Percentiles rank a stretch among this genome's conserved stretches.
Evolutionary conservation across 2,888 invertebrate genomes (phyloP).

Genomic region (Pristionchus japonicus): DNA sequence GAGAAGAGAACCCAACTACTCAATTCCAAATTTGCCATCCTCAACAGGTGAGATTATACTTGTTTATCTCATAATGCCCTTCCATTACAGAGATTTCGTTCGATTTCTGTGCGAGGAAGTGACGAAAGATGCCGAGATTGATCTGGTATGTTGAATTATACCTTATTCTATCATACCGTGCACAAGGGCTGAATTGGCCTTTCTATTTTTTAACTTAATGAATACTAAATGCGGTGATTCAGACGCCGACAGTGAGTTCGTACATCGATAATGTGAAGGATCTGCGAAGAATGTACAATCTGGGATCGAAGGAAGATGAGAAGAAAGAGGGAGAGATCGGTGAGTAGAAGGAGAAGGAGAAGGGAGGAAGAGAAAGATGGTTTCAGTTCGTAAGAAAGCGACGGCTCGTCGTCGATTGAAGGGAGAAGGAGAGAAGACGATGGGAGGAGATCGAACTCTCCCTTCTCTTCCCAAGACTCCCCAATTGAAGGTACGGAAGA

Average conservation of each 20-base stretch:
- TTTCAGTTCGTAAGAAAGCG: conserved; percentile 28
- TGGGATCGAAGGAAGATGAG: conserved; percentile 19
- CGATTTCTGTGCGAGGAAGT: conserved; percentile 27
- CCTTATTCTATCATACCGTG: too few relatives aligned
- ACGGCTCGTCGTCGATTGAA: conserved; percentile 30
- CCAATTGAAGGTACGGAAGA: conserved; percentile 9
- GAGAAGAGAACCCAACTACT: conserved; percentile 15
- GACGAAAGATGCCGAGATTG: conserved; percentile 32
- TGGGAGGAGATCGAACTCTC: background rate
- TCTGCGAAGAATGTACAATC: conserved; percentile 29
- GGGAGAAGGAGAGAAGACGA: background rate
- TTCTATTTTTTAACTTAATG: background rate
- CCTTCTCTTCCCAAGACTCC: background rate
- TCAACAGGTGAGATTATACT: conserved; percentile 9
- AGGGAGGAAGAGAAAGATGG: background rate
- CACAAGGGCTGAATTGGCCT: background rate
- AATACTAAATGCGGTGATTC: too few relatives aligned
- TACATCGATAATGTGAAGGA: conserved; percentile 45
- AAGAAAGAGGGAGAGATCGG: background rate
- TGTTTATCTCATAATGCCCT: background rate
- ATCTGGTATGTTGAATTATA: conserved; percentile 15
- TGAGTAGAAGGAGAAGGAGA: background rate
- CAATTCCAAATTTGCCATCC: conserved; percentile 29
- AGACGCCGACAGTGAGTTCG: conserved; percentile 37
- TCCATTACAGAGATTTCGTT: conserved; percentile 19